Base-by-base conservation (phyloP, 92 coral and sea anemone species). In the Phenganax stokvisi region DNA sequence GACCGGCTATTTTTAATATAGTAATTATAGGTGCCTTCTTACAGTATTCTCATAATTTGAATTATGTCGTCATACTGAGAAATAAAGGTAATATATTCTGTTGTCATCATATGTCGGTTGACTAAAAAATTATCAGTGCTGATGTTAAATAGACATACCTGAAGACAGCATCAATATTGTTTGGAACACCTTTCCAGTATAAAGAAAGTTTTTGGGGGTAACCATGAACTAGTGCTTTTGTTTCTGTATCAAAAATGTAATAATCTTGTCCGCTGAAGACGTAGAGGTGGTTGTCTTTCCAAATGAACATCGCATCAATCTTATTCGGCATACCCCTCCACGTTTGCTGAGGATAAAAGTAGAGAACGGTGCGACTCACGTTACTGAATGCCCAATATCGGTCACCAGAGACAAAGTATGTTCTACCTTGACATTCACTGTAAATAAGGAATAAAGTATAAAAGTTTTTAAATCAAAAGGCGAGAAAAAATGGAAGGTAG, bases 381-480 rank as follows among this genome's bases (percentile, higher is more conserved):
- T 89, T 92, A 75, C 87, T 91, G 85, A 82, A 93, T 12, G 88
- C 84, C 98, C 98, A 93, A 81, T 88, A 93, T 51, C 67, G 57
- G 61, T 79, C 80, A 53, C 76, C 90, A 65, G 72, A 84, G 83
- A 89, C 86, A 86, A 93, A 91, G 83, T 89, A 93, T 25, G 92
- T 89, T 58, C 51, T 47, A 8, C 90, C 91, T 47, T 85, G 85
- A 73, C 85, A 84, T 71, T 87, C 85, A 71, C 97, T 93, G 53
- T 30, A 47, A 20, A 51, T 28, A 37, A 47, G 30, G 62, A 54
- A 74, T 54, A 31, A 47, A 8, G 3, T 27, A 4, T n/a, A 37
- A 37, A 37, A 37, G 47, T 37, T 37, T 37, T 1, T 37, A 37
- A 37, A 59, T 59, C 16, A 59, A 59, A 6, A 59, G 17, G 20